A percentile compares a stretch with the other conserved stretches of the same genome.
phyloP scores from a whole-genome alignment of 2,888 invertebrate species.

The Loripinus fragilis region DNA sequence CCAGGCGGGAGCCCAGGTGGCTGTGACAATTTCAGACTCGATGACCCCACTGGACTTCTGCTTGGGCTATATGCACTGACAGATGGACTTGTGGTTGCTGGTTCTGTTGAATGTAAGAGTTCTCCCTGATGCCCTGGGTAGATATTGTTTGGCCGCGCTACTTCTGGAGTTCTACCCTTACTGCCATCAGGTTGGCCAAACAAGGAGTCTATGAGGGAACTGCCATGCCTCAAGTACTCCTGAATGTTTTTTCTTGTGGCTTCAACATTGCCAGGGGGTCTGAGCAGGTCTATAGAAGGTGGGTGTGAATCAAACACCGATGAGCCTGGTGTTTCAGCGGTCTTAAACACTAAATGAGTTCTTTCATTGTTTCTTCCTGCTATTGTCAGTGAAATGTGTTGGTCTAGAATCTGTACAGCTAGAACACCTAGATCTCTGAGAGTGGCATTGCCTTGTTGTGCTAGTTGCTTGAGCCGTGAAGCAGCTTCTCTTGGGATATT shows the following conservation, averaged over 20 bases:
- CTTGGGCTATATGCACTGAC: slow-evolving; percentile 50
- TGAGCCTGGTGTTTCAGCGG: slow-evolving; percentile 64
- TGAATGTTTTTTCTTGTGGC: slow-evolving; percentile 82
- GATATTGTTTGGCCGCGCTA: slow-evolving; percentile 40
- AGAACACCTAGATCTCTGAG: slow-evolving; percentile 96
- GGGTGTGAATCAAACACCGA: slow-evolving; percentile 70
- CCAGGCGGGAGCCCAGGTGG: slow-evolving; percentile 53
- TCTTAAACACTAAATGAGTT: slow-evolving; percentile 86
- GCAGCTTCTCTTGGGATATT: slow-evolving; percentile 98
- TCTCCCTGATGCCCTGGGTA: slow-evolving; percentile 34
- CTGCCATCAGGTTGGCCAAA: slow-evolving; percentile 47
- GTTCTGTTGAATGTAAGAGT: slow-evolving; percentile 56
- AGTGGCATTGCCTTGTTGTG: slow-evolving; percentile 92
- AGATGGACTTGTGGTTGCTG: slow-evolving; percentile 57
- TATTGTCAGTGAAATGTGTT: slow-evolving; percentile 87
- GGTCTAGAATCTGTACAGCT: slow-evolving; percentile 93
- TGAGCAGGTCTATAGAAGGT: slow-evolving; percentile 50
- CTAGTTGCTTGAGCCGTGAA: slow-evolving; percentile 93
- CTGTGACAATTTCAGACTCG: slow-evolving; percentile 60
- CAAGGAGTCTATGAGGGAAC: slow-evolving; percentile 72
- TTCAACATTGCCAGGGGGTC: slow-evolving; percentile 75
- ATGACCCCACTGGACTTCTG: slow-evolving; percentile 57
- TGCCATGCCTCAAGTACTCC: slow-evolving; percentile 81
- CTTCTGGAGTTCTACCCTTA: slow-evolving; percentile 7
- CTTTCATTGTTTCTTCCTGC: slow-evolving; percentile 88